phyloP scores from a whole-genome alignment of 2,113 vertebrate genomes.

The Pelecanoides urinatrix region DNA sequence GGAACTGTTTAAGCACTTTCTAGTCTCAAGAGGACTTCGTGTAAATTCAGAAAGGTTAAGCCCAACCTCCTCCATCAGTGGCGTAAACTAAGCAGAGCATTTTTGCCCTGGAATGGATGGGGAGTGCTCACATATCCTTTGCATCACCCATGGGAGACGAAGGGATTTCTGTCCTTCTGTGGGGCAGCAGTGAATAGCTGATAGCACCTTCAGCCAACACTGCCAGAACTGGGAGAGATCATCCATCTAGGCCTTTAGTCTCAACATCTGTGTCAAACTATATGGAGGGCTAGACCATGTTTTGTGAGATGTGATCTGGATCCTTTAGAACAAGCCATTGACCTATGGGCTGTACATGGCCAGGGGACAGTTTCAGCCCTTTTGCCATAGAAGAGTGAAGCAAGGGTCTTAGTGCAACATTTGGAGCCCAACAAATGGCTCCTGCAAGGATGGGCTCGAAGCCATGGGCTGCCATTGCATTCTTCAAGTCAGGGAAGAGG shows the following conservation, averaged over 20 bases:
- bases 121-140: background rate
- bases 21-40: background rate
- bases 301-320: background rate
- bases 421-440: background rate
- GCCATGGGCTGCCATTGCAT: background rate
- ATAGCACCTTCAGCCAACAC: background rate
- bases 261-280: background rate
- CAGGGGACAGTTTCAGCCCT: background rate
- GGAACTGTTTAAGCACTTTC: background rate
- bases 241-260: background rate
- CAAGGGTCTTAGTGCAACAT: background rate
- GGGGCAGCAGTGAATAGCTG: background rate
- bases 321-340: background rate
- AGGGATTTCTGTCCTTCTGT: background rate
- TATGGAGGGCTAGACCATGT: background rate
- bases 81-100: background rate
- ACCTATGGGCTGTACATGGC: background rate
- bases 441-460: background rate
- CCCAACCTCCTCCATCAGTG: background rate
- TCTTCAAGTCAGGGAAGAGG: background rate
- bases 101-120: background rate
- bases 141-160: background rate
- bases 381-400: background rate
- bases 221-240: background rate
- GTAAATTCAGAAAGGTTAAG: background rate